A percentile compares a stretch with the other conserved stretches of the same genome.
These are phyloP conservation scores for Drosophila pseudoananassae DNA, from an alignment of 1,140 invertebrate genomes.

Conservation along the genomic window DNA sequence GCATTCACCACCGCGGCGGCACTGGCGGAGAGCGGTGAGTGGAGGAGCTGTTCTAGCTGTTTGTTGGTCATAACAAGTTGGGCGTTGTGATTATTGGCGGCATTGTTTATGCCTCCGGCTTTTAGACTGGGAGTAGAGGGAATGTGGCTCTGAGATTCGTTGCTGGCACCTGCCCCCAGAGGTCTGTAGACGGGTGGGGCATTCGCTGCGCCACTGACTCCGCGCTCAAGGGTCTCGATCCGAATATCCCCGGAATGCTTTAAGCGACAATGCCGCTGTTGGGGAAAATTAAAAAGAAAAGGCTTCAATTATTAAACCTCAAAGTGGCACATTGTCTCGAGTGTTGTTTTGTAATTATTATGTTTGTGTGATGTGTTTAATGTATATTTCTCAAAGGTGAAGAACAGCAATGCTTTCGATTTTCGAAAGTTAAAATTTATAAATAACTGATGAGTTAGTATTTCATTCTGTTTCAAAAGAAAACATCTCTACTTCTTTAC, in stretches of 20 bases:
- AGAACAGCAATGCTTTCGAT: not conserved
- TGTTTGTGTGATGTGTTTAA: constrained; percentile 32
- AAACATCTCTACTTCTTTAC: not conserved
- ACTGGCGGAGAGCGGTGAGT: constrained; percentile 69
- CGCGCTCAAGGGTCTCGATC: constrained; percentile 86
- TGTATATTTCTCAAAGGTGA: constrained; percentile 18
- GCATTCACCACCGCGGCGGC: constrained; percentile 69
- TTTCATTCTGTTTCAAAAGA: not conserved
- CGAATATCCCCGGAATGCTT: constrained; percentile 89
- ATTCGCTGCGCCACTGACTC: constrained; percentile 25
- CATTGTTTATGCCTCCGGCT: constrained; percentile 11
- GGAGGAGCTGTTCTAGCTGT: constrained; percentile 63
- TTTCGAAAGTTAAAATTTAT: not conserved
- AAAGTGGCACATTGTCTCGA: constrained; percentile 4
- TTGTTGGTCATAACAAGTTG: constrained; percentile 55
- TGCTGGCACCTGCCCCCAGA: constrained; percentile 76
- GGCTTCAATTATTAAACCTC: constrained; percentile 13
- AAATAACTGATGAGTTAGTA: too few relatives aligned
- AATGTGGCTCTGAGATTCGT: constrained; percentile 63
- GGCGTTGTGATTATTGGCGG: constrained; percentile 21
- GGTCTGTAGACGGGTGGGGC: constrained; percentile 82
- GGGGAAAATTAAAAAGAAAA: constrained; percentile 15
- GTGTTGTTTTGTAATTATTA: constrained; percentile 34
- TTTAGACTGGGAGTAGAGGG: constrained; percentile 14
- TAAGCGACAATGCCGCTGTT: constrained; percentile 89